A percentile compares a stretch with the other conserved stretches of the same genome.
phyloP scores from a whole-genome alignment of 2,113 vertebrate species.

The Capricornis sumatraensis region DNA sequence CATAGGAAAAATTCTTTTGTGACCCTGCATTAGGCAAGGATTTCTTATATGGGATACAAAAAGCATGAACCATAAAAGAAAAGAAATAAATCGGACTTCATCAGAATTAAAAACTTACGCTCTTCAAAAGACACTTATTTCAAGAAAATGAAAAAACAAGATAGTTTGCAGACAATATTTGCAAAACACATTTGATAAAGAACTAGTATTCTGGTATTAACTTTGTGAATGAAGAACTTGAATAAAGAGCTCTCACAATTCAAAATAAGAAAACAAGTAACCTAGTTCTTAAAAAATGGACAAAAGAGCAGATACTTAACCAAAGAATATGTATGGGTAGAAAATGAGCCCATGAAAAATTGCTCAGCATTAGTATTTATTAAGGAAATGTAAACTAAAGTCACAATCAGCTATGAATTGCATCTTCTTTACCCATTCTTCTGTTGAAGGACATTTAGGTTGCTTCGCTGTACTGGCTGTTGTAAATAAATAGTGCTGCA shows the following conservation, averaged over 20 bases:
- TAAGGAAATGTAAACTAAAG: background rate
- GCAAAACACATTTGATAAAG: background rate
- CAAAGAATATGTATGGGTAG: background rate
- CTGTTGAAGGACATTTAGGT: background rate
- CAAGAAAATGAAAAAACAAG: background rate
- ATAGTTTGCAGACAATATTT: background rate
- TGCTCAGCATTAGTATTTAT: background rate
- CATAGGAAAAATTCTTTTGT: background rate
- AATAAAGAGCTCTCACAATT: background rate
- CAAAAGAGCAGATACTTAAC: background rate
- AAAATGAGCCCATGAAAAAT: background rate
- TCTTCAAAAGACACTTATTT: background rate
- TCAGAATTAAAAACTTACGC: background rate
- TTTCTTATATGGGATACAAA: background rate
- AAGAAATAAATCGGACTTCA: background rate
- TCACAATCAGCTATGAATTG: background rate
- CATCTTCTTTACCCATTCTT: background rate
- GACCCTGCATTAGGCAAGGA: background rate
- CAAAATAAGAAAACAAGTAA: background rate
- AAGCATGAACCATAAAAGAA: background rate
- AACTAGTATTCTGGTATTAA: background rate
- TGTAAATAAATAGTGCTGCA: background rate
- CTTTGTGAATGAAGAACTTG: background rate
- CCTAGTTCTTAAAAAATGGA: background rate
- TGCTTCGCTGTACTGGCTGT: accelerated